Percentiles rank a stretch among this genome's conserved stretches.
phyloP scores from a whole-genome alignment of 2,113 vertebrate genomes.

The Turdus rufiventris region DNA sequence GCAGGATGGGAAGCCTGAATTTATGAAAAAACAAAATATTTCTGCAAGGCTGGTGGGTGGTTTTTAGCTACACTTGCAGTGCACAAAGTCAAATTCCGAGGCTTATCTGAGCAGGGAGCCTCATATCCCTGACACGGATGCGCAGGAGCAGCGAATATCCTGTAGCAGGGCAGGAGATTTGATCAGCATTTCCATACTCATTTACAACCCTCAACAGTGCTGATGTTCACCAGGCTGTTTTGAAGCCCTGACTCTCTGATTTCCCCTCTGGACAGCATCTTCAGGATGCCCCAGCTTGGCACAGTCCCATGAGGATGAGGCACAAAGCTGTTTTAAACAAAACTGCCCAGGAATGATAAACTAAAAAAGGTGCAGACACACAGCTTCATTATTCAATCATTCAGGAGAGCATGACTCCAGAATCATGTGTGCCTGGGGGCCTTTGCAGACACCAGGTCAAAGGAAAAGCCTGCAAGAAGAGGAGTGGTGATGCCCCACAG shows the following conservation, averaged over 20 bases:
- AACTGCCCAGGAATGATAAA: fast-evolving
- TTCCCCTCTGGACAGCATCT: neutral
- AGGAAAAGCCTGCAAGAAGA: neutral
- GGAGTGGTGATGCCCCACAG: no score
- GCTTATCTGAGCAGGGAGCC: neutral
- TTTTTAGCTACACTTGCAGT: neutral
- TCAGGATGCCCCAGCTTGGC: neutral
- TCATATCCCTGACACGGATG: neutral
- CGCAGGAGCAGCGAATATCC: fast-evolving
- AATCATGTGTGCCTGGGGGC: neutral
- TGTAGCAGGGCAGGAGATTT: neutral
- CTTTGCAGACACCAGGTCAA: neutral
- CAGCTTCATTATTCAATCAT: neutral
- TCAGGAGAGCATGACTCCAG: neutral
- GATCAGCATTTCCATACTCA: neutral
- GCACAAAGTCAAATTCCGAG: neutral
- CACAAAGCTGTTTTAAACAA: neutral
- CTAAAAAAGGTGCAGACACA: neutral
- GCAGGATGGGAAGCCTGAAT: neutral
- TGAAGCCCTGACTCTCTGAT: neutral
- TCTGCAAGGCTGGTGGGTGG: neutral
- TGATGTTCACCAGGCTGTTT: neutral
- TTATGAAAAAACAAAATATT: neutral
- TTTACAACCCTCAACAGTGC: neutral
- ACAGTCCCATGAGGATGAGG: fast-evolving